Base-by-base conservation (phyloP, 2,113 vertebrate genomes). In the Thinocorus orbignyianus region DNA sequence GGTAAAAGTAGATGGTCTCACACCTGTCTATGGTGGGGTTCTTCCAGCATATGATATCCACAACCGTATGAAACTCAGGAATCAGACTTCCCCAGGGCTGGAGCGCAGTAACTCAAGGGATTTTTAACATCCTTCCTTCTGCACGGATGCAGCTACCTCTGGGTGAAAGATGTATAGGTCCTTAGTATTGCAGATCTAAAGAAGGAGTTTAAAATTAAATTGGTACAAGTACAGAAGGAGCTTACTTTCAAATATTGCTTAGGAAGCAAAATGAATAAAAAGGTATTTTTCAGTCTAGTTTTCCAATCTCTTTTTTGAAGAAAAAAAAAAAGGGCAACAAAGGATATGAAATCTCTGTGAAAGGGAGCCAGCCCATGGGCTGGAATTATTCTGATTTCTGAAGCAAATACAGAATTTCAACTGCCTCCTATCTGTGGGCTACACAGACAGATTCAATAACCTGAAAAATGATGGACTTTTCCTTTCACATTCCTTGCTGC, bases 371-470 rank as follows among this genome's bases (percentile, higher is more conserved):
- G 55, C 60, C 72, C 22, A 31, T 37, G 51, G n/a, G 17, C 54
- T 83, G 51, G 78, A 42, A 86, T 94, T 81, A 74, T 73, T 73
- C 69, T 37, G 51, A 83, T 95, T 88, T 71, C 91, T 78, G 80
- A 91, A 88, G 54, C 41, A 76, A 95, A 84, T 35, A 33, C 30
- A 39, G 60, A 74, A 79, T 39, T 46, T 77, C 88, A 76, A 10
- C 77, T 78, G 66, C 64, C 60, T 88, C 3, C 0, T 83, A 73
- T 86, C 83, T 78, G 76, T 41, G 42, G 48, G 80, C 72, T 91
- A 42, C 86, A 57, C 64, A 65, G 86, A 41, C 68, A 80, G 68
- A 58, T 72, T 82, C 49, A 61, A 65, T 93, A 93, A 88, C 37
- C 54, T 58, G 46, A 88, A 51, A 86, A 86, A 86, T 17, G 33